A percentile compares a stretch with the other conserved stretches of the same genome.
Evolutionary conservation across 2,797 vertebrate genomes (phyloP).

Genomic region (Sparidentex hasta): DNA sequence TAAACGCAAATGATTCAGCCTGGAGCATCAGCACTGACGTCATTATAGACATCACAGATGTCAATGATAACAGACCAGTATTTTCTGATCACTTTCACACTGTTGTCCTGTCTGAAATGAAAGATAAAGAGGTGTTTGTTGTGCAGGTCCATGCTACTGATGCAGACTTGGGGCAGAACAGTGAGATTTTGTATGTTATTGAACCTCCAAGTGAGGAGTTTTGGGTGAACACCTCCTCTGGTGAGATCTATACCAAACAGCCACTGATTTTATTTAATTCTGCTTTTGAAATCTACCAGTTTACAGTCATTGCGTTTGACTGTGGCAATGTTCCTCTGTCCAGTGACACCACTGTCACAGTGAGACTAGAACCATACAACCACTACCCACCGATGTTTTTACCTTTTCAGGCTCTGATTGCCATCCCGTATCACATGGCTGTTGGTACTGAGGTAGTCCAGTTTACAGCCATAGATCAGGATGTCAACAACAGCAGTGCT

Average conservation of each 20-base stretch:
- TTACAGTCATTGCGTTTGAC: conserved; percentile 80
- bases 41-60: conserved; percentile 79
- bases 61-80: conserved; percentile 84
- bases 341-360: conserved; percentile 70
- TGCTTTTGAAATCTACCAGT: conserved; percentile 66
- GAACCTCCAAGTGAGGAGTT: conserved; percentile 80
- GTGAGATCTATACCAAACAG: conserved; percentile 82
- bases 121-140: conserved; percentile 72
- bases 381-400: conserved; percentile 82
- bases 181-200: conserved; percentile 81
- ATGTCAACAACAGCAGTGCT: conserved; percentile 64
- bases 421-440: conserved; percentile 75
- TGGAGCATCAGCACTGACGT: conserved; percentile 86
- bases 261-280: conserved; percentile 59
- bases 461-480: conserved; percentile 80
- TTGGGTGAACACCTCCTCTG: conserved; percentile 80
- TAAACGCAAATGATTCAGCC: conserved; percentile 86
- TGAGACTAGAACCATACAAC: conserved; percentile 81
- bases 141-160: conserved; percentile 80
- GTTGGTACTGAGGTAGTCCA: conserved; percentile 78
- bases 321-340: conserved; percentile 70
- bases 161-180: conserved; percentile 79
- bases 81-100: conserved; percentile 76
- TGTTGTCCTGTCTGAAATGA: conserved; percentile 74
- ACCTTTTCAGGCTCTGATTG: conserved; percentile 62